A percentile compares a stretch with the other conserved stretches of the same genome.
phyloP scores from a whole-genome alignment of 2,797 vertebrate species.

The Atherinosoma microstoma region DNA sequence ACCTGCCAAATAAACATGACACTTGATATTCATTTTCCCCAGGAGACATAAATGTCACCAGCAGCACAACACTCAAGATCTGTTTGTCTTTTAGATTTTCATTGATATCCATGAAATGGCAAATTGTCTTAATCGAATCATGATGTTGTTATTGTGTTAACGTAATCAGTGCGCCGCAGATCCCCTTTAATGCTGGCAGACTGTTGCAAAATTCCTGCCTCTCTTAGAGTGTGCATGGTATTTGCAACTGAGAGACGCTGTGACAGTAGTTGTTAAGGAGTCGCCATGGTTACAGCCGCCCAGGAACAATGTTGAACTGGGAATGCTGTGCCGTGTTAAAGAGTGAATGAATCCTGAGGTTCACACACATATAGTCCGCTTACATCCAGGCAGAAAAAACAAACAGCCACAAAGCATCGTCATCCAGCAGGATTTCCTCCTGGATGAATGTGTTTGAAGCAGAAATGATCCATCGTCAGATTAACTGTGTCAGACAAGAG shows the following conservation, averaged over 20 bases:
- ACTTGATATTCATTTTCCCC: conserved; percentile 1
- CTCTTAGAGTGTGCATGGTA: conserved; percentile 18
- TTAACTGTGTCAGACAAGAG: conserved; percentile 41
- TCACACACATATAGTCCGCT: conserved; percentile 36
- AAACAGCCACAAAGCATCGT: conserved; percentile 8
- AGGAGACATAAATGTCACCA: conserved; percentile 9
- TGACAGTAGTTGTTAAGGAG: conserved; percentile 77
- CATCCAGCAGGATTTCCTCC: conserved; percentile 15
- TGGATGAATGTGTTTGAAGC: conserved; percentile 6
- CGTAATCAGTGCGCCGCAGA: background rate
- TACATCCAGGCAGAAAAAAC: conserved; percentile 16
- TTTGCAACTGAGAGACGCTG: conserved; percentile 44
- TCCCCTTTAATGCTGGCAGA: conserved; percentile 16
- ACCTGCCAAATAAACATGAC: conserved; percentile 5
- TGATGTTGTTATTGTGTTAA: background rate
- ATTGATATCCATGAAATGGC: background rate
- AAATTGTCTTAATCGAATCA: background rate
- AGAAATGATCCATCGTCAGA: conserved; percentile 42
- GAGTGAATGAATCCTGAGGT: conserved; percentile 58
- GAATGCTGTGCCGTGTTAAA: conserved; percentile 55
- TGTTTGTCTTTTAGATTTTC: conserved; percentile 1
- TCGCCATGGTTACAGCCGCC: conserved; percentile 78
- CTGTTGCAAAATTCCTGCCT: conserved; percentile 31
- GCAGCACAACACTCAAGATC: conserved; percentile 1
- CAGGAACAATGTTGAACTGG: conserved; percentile 70